Percentiles rank a stretch among this genome's conserved stretches.
Evolutionary conservation across 2,797 vertebrate genomes (phyloP).

Genomic region (Gila robusta): DNA sequence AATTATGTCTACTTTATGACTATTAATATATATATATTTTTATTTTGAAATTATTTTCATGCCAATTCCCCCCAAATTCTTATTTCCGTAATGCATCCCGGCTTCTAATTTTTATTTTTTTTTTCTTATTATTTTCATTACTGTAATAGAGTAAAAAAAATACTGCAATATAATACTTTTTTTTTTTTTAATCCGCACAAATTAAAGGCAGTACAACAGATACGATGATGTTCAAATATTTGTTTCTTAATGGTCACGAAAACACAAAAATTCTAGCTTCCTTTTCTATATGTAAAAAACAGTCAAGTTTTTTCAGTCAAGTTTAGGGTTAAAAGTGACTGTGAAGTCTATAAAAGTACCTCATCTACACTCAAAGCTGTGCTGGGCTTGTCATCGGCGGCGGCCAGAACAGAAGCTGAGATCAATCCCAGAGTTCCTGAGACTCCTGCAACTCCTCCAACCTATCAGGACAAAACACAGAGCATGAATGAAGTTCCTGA

Average conservation of each 20-base stretch:
- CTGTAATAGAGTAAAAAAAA: background rate
- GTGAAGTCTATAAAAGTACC: constrained; percentile 67
- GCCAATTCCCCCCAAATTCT: background rate
- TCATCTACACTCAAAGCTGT: constrained; percentile 77
- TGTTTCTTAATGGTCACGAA: background rate
- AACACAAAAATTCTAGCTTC: background rate
- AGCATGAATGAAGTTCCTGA: background rate
- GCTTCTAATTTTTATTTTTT: too few relatives aligned
- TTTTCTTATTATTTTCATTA: background rate
- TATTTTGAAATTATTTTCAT: background rate
- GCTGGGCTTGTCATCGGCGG: constrained; percentile 73
- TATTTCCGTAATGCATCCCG: background rate
- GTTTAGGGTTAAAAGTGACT: background rate
- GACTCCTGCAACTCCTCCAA: constrained; percentile 75
- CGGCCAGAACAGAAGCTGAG: constrained; percentile 78
- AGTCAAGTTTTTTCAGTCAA: background rate
- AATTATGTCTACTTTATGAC: too few relatives aligned
- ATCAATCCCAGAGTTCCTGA: constrained; percentile 77
- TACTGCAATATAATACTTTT: too few relatives aligned
- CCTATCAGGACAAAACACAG: constrained; percentile 63
- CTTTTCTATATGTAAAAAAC: too few relatives aligned
- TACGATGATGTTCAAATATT: background rate
- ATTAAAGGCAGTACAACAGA: background rate
- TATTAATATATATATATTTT: too few relatives aligned
- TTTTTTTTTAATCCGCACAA: too few relatives aligned